These are phyloP conservation scores for Litoditis marina DNA, from an alignment of 2,888 invertebrate genomes.

Conservation along the genomic window DNA sequence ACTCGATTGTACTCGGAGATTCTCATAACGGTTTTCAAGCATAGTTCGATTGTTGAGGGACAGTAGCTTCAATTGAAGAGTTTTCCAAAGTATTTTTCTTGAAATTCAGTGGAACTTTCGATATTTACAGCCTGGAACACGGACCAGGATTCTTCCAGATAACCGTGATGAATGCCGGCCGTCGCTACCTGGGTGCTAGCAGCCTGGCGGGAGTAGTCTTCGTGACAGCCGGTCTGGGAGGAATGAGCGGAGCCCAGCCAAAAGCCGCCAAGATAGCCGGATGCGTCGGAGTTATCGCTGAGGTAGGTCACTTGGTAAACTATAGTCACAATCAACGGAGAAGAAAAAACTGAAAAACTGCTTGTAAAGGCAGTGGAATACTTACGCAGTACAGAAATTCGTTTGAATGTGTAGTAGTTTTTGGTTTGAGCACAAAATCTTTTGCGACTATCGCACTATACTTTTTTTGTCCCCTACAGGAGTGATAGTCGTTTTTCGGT, in stretches of 20 bases:
- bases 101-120: neutral
- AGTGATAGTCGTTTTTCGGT: no score
- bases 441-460: no score
- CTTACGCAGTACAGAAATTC: no score
- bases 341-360: no score
- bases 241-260: slow-evolving; percentile 68
- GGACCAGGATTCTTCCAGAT: slow-evolving; percentile 65
- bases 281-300: slow-evolving; percentile 70
- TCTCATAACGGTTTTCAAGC: no score
- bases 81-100: neutral
- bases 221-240: slow-evolving; percentile 69
- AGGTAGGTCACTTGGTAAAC: slow-evolving; percentile 63
- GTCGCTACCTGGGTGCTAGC: slow-evolving; percentile 66
- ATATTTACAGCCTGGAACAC: neutral
- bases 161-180: slow-evolving; percentile 69
- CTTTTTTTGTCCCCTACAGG: no score
- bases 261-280: slow-evolving; percentile 70
- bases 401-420: no score
- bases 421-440: no score
- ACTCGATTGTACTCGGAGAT: no score
- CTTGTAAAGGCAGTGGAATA: no score
- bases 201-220: slow-evolving; percentile 66
- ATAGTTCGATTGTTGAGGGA: neutral
- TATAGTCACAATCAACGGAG: no score
- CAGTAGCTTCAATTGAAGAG: neutral